These are phyloP conservation scores for Ophiodon elongatus DNA, from an alignment of 2,113 vertebrate genomes.

Conservation along the genomic window DNA sequence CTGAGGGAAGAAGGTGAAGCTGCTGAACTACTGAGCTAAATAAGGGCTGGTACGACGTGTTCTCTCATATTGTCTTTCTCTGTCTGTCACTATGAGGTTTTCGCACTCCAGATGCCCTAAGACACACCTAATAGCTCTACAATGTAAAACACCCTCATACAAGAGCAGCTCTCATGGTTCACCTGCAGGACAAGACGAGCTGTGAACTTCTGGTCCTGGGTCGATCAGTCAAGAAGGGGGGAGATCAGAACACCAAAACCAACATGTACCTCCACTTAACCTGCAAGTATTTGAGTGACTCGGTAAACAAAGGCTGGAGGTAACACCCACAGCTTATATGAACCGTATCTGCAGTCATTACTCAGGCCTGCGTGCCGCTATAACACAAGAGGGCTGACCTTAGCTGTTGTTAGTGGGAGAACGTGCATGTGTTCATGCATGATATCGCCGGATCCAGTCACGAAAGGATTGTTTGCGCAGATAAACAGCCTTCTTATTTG, in stretches of 20 bases:
- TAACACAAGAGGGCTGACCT: constrained; percentile 40
- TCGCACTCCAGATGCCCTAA: constrained; percentile 62
- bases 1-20: constrained; percentile 56
- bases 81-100: constrained; percentile 51
- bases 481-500: constrained; percentile 69
- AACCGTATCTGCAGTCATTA: constrained; percentile 58
- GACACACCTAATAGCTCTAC: constrained; percentile 58
- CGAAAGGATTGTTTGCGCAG: constrained; percentile 55
- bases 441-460: constrained; percentile 31
- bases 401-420: constrained; percentile 14
- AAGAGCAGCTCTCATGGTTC: constrained; percentile 61
- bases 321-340: constrained; percentile 43
- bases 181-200: constrained; percentile 62
- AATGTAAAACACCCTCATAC: constrained; percentile 40
- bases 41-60: constrained; percentile 33
- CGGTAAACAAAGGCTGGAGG: constrained; percentile 52
- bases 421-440: constrained; percentile 15
- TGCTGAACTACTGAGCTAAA: constrained; percentile 49
- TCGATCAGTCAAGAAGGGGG: constrained; percentile 23
- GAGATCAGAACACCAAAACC: constrained; percentile 29
- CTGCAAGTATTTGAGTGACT: constrained; percentile 52
- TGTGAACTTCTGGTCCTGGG: constrained; percentile 24
- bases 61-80: constrained; percentile 40
- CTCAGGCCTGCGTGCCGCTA: constrained; percentile 46
- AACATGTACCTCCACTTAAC: constrained; percentile 51